Conservation (phyloP, 2,888 invertebrate genomes). For the Petrolisthes cinctipes region DNA sequence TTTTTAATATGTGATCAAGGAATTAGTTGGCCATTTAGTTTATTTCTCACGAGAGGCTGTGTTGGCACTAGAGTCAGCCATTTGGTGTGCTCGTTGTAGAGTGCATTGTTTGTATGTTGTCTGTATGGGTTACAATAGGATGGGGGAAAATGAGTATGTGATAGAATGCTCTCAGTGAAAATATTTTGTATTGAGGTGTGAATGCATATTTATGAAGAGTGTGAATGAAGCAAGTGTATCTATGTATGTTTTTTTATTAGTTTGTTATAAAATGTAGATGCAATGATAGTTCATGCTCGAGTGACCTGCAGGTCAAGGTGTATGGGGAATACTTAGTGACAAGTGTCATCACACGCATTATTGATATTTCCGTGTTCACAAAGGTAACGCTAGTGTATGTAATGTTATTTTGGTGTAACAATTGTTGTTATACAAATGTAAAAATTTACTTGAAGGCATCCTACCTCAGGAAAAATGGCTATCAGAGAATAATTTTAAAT, state of each 20-base stretch:
- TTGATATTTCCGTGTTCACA: constrained; percentile 45
- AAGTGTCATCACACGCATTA: constrained; percentile 33
- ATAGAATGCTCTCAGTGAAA: constrained; percentile 43
- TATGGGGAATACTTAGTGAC: constrained; percentile 32
- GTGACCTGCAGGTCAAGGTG: constrained; percentile 41
- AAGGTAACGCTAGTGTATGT: constrained; percentile 16
- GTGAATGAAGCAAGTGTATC: neutral
- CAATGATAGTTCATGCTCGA: constrained; percentile 44
- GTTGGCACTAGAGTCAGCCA: constrained; percentile 54
- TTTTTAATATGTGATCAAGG: constrained; percentile 52
- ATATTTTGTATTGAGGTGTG: constrained; percentile 48
- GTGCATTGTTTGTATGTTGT: constrained; percentile 45
- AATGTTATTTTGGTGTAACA: neutral
- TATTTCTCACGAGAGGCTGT: constrained; percentile 59
- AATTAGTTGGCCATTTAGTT: constrained; percentile 57
- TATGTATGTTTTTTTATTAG: constrained; percentile 24
- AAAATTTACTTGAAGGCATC: no score
- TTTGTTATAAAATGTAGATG: constrained; percentile 43
- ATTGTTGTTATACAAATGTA: no score
- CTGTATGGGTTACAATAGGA: constrained; percentile 17
- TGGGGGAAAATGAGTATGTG: constrained; percentile 17
- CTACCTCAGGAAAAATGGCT: no score
- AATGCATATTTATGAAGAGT: constrained; percentile 37
- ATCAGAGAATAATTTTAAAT: neutral
- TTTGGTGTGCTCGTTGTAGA: constrained; percentile 61